Evolutionary conservation across 2,888 invertebrate genomes (phyloP).

Genomic region (Agrilus mali): DNA sequence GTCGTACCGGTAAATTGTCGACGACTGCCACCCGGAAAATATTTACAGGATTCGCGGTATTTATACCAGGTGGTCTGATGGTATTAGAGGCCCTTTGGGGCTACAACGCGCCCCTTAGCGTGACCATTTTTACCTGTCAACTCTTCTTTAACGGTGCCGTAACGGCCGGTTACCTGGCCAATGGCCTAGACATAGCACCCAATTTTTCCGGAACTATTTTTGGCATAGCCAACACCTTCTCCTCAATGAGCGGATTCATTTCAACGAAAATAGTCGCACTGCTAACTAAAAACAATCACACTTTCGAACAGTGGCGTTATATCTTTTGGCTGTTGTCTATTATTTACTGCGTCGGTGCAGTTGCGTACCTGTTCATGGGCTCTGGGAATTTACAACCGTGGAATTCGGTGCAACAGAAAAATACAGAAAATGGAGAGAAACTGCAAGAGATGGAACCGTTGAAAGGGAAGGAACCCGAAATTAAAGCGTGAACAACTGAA

Average conservation of each 20-base stretch:
- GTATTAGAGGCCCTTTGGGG: constrained; percentile 60
- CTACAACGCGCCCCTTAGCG: constrained; percentile 55
- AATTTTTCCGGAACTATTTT: constrained; percentile 84
- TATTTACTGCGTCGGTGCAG: constrained; percentile 55
- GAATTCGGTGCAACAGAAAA: constrained; percentile 29
- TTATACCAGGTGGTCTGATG: constrained; percentile 60
- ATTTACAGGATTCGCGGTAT: constrained; percentile 52
- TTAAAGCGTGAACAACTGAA: constrained; percentile 8
- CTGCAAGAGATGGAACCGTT: constrained; percentile 29
- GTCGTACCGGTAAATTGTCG: constrained; percentile 52
- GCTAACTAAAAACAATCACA: constrained; percentile 60
- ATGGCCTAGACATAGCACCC: constrained; percentile 78
- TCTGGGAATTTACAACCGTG: constrained; percentile 52
- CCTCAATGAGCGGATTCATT: constrained; percentile 70
- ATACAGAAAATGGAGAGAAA: constrained; percentile 16
- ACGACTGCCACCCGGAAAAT: constrained; percentile 62
- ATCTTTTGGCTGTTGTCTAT: constrained; percentile 69
- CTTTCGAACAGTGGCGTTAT: constrained; percentile 64
- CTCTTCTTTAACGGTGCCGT: constrained; percentile 77
- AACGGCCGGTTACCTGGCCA: constrained; percentile 74
- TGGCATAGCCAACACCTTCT: constrained; percentile 77
- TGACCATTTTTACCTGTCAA: constrained; percentile 65
- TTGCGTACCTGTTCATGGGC: constrained; percentile 50
- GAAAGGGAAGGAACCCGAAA: constrained; percentile 23
- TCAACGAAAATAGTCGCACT: constrained; percentile 72